phyloP scores from a whole-genome alignment of 1,140 invertebrate genomes.

The Lepidostoma basale region DNA sequence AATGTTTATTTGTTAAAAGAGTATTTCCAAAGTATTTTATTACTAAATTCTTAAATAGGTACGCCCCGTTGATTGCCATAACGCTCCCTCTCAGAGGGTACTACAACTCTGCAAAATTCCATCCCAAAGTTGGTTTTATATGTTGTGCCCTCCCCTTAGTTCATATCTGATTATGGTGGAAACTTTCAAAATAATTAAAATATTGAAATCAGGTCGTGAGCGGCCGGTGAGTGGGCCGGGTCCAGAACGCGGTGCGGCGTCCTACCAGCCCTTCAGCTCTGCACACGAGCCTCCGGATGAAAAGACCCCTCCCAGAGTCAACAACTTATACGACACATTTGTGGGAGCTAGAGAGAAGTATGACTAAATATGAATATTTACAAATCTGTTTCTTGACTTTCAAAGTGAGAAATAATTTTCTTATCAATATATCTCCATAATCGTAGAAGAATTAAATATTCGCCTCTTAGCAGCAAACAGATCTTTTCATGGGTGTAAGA shows the following conservation, averaged over 20 bases:
- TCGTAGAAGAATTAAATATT: no score
- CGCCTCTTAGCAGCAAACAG: no score
- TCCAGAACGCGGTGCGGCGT: conserved; percentile 79
- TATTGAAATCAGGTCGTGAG: conserved; percentile 64
- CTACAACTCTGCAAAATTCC: no score
- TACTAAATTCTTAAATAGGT: no score
- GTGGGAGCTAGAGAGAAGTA: conserved; percentile 73
- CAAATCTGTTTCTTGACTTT: background rate
- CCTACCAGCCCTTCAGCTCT: conserved; percentile 89
- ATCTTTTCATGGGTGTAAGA: no score
- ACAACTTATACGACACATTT: conserved; percentile 90
- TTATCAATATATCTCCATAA: no score
- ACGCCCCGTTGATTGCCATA: no score
- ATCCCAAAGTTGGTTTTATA: no score
- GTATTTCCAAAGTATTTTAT: no score
- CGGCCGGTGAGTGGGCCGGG: conserved; percentile 77
- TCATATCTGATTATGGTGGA: background rate
- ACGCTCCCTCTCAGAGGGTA: no score
- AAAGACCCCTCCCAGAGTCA: conserved; percentile 64
- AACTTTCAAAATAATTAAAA: no score
- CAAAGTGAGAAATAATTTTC: background rate
- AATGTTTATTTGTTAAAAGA: no score
- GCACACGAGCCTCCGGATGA: conserved; percentile 72
- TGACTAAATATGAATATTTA: background rate
- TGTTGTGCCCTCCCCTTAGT: background rate